Conservation (phyloP, 2,113 vertebrate genomes). For the Sitta europaea region DNA sequence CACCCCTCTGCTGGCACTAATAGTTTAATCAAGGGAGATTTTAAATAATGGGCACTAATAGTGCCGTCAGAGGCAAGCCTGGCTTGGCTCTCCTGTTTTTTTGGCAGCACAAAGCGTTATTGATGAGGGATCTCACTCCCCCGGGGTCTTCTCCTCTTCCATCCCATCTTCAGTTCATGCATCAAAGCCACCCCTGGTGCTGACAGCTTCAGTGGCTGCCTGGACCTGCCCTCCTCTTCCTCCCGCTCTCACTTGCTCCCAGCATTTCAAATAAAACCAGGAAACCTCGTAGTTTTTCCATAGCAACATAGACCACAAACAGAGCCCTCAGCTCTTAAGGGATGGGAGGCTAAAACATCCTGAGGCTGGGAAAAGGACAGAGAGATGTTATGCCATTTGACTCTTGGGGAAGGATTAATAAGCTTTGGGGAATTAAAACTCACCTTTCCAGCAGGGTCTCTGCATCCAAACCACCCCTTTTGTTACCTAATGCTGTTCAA, state of each 20-base stretch:
- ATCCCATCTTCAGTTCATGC: background rate
- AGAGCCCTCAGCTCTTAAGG: background rate
- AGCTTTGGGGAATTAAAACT: background rate
- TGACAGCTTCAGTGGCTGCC: background rate
- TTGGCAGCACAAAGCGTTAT: background rate
- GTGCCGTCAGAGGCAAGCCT: background rate
- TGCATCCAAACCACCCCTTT: background rate
- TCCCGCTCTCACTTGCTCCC: background rate
- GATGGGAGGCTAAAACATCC: background rate
- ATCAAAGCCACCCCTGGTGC: background rate
- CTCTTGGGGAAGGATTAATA: background rate
- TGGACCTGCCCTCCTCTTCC: background rate
- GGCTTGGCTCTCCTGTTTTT: background rate
- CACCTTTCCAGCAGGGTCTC: background rate
- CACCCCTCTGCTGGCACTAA: conserved; percentile 29
- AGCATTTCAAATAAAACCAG: background rate
- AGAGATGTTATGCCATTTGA: background rate
- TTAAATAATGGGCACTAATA: conserved; percentile 38
- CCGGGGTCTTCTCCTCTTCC: background rate
- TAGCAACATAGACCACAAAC: conserved; percentile 10
- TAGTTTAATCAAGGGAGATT: conserved; percentile 48
- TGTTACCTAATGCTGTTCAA: background rate
- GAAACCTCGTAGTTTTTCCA: background rate
- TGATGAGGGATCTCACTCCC: background rate
- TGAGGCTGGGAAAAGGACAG: background rate